Conservation (phyloP, 2,113 vertebrate genomes). For the Barnardius zonarius region DNA sequence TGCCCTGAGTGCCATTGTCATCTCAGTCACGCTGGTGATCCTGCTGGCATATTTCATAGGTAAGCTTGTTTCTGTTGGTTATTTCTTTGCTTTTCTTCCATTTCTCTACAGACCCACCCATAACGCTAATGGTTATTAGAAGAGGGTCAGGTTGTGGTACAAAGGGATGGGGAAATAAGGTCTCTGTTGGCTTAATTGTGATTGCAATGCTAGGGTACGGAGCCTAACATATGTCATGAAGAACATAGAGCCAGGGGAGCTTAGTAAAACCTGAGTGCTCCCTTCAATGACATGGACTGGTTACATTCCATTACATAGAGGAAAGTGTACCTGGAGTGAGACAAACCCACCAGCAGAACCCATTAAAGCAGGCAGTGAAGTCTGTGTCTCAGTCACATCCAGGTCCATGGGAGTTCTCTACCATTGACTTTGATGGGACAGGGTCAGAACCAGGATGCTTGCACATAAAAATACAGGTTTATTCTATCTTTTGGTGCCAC, state of each 20-base stretch:
- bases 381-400: not conserved
- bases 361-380: not conserved
- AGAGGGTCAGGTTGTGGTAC: not conserved
- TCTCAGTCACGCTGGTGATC: constrained; percentile 91
- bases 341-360: not conserved
- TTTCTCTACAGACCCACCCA: not conserved
- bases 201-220: not conserved
- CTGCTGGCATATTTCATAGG: constrained; percentile 97
- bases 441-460: not conserved
- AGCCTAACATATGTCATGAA: not conserved
- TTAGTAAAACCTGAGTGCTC: not conserved
- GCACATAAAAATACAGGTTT: not conserved
- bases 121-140: not conserved
- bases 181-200: not conserved
- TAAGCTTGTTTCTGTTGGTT: constrained; percentile 73
- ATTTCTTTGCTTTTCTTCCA: not conserved
- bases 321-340: not conserved
- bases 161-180: not conserved
- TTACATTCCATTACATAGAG: not conserved
- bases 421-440: not conserved
- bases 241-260: not conserved
- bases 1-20: constrained; percentile 92
- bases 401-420: not conserved
- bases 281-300: not conserved
- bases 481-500: not conserved